A percentile compares a stretch with the other conserved stretches of the same genome.
Conservation (phyloP, 2,888 invertebrate genomes). For the Lymantria monacha region DNA sequence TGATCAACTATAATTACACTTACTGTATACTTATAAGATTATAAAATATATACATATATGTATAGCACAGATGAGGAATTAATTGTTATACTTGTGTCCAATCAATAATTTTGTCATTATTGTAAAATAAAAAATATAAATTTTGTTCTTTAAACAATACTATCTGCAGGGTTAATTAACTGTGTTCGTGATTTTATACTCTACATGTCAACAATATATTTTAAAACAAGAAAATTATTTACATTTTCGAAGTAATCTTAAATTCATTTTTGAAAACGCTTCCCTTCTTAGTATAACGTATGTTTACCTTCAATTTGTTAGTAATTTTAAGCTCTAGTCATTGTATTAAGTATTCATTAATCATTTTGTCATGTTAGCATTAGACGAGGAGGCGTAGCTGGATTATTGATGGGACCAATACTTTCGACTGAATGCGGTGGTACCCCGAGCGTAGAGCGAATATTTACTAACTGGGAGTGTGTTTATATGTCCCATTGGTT, state of each 20-base stretch:
- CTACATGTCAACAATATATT: slow-evolving; percentile 43
- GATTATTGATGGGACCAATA: slow-evolving; percentile 70
- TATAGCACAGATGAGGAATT: slow-evolving; percentile 17
- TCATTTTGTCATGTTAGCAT: slow-evolving; percentile 36
- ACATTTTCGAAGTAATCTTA: slow-evolving; percentile 13
- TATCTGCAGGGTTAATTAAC: slow-evolving; percentile 56
- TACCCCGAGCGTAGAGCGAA: slow-evolving; percentile 50
- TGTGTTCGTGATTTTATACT: slow-evolving; percentile 52
- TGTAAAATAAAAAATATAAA: slow-evolving; percentile 6
- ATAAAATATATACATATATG: neutral
- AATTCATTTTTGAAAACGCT: slow-evolving; percentile 10
- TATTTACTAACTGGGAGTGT: slow-evolving; percentile 52
- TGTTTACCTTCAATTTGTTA: slow-evolving; percentile 14
- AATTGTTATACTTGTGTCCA: slow-evolving; percentile 6
- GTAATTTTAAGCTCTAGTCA: slow-evolving; percentile 40
- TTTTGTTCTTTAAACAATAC: slow-evolving; percentile 15
- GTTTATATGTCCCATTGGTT: slow-evolving; percentile 67
- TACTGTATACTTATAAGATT: slow-evolving; percentile 13
- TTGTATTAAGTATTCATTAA: slow-evolving; percentile 40
- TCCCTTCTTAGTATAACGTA: slow-evolving; percentile 8
- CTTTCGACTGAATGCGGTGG: slow-evolving; percentile 47
- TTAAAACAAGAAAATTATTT: slow-evolving; percentile 20
- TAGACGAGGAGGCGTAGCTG: slow-evolving; percentile 68
- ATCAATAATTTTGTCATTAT: slow-evolving; percentile 18
- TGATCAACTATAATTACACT: slow-evolving; percentile 21